These are phyloP conservation scores for Protonemura montana DNA, from an alignment of 2,888 invertebrate species.

Conservation along the genomic window DNA sequence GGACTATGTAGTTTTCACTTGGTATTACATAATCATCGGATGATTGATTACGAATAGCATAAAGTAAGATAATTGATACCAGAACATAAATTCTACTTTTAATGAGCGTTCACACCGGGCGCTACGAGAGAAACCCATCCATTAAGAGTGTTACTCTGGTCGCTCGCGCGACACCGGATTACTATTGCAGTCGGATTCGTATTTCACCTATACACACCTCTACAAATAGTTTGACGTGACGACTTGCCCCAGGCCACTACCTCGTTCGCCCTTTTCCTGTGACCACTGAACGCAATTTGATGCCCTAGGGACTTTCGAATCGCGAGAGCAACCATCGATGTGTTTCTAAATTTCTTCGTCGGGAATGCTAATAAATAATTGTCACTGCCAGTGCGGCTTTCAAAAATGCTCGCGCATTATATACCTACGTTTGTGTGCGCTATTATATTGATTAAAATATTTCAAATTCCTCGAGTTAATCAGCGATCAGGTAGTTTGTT, in stretches of 20 bases:
- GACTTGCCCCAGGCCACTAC: neutral
- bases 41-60: slow-evolving; percentile 20
- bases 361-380: neutral
- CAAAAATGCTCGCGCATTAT: neutral
- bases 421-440: neutral
- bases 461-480: neutral
- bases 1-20: slow-evolving; percentile 31
- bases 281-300: slow-evolving; percentile 16
- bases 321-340: neutral
- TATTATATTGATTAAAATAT: neutral
- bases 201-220: neutral
- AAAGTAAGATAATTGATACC: slow-evolving; percentile 46
- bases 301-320: slow-evolving; percentile 13
- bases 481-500: neutral
- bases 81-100: slow-evolving; percentile 45
- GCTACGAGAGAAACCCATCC: slow-evolving; percentile 16
- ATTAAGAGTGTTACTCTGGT: slow-evolving; percentile 41
- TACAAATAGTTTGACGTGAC: neutral
- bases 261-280: neutral
- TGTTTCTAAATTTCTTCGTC: neutral
- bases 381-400: neutral
- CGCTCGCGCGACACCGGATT: neutral
- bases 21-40: slow-evolving; percentile 1
- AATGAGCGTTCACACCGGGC: slow-evolving; percentile 42
- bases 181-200: neutral